Evolutionary conservation across 2,797 vertebrate genomes (phyloP), one percentile per base, ranked within the genome.

Genomic region (Tangara arthus): DNA sequence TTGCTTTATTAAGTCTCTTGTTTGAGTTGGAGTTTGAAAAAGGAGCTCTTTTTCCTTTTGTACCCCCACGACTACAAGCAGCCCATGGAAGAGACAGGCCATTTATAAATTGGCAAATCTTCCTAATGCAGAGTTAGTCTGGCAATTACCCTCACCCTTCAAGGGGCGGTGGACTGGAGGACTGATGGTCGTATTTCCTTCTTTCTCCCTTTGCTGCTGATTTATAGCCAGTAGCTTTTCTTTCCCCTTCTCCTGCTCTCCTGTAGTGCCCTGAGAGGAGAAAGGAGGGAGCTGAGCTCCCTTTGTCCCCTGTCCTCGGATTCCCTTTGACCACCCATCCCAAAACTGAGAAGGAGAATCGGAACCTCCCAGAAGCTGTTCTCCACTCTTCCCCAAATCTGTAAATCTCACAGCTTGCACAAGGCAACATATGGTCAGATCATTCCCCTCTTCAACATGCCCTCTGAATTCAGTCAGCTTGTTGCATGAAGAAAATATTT

Each of bases 401-500:
- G 49, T 65, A 91, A 89, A 50, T 50, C n/a, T 16, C 49, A 21
- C 44, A 56, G 55, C 35, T 76, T 90, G 70, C 52, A 73, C 44
- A 81, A 90, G 52, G 27, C 52, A 92, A 37, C 44, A 75, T 61
- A 22, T 39, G 32, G 63, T 77, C 87, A 64, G 49, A 60, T 77
- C 41, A 46, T 50, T 72, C 46, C 27, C 23, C 26, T 68, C 68
- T 83, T 52, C 66, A 87, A n/a, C 11, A 5, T 55, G 23, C 41
- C 32, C 49, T 93, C 92, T 73, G 63, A 91, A 73, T 89, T 96
- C 61, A 95, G 73, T 53, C 68, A 76, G 17, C 34, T 93, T 87
- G 49, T 68, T 91, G 92, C 46, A 89, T 49, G 17, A 77, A 69
- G 46, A 80, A 96, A 91, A 59, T 85, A 91, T 90, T 93, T 83